A percentile compares a stretch with the other conserved stretches of the same genome.
Conservation (phyloP, 2,113 vertebrate species). For the Leptosomus discolor region DNA sequence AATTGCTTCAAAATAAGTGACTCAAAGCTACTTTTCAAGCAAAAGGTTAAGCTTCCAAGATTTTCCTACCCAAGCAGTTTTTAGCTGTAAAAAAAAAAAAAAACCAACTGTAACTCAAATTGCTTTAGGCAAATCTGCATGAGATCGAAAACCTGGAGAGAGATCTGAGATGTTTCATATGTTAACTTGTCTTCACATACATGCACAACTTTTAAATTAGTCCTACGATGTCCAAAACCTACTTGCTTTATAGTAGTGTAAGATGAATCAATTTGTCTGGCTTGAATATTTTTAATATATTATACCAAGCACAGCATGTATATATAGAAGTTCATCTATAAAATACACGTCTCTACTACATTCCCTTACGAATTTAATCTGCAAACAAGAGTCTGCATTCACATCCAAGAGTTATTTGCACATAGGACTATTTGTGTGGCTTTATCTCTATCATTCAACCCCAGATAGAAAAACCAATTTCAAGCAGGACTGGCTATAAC, state of each 20-base stretch:
- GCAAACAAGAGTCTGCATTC: not conserved
- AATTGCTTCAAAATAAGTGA: not conserved
- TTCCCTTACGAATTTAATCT: not conserved
- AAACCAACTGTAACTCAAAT: not conserved
- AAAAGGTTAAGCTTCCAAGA: not conserved
- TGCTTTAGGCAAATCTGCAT: not conserved
- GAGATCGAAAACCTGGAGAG: not conserved
- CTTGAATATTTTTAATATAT: not conserved
- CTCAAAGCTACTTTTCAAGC: not conserved
- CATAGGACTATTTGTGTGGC: not conserved
- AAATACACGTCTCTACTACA: not conserved
- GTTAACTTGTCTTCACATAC: not conserved
- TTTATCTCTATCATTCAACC: not conserved
- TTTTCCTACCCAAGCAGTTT: not conserved
- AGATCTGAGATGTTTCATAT: not conserved
- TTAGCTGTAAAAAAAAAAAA: not conserved
- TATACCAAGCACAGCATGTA: not conserved
- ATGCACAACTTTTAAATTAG: not conserved
- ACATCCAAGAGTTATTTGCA: not conserved
- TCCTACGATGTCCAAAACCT: not conserved
- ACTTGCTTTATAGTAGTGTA: not conserved
- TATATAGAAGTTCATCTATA: not conserved
- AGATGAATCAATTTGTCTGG: not conserved
- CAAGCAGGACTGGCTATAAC: not conserved
- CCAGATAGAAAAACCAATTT: not conserved